Evolutionary conservation across 2,888 invertebrate genomes (phyloP).

Genomic region (Argynnis bischoffii): DNA sequence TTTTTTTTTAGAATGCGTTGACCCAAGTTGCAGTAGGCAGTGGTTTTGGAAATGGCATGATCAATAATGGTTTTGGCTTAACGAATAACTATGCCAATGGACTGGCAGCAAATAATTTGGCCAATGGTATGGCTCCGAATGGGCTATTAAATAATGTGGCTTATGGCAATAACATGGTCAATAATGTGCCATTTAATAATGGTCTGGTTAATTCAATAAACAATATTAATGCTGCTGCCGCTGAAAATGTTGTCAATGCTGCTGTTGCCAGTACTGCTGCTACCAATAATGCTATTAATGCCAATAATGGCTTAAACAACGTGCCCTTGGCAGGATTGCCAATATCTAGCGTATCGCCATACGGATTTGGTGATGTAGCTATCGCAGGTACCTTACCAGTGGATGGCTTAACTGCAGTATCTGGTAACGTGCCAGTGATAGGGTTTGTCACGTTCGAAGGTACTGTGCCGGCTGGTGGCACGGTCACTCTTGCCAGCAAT

Average conservation of each 20-base stretch:
- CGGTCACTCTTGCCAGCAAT: slow-evolving; percentile 61
- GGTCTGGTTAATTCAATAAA: slow-evolving; percentile 17
- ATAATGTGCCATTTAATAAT: slow-evolving; percentile 23
- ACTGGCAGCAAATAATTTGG: slow-evolving; percentile 35
- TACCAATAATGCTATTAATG: slow-evolving; percentile 31
- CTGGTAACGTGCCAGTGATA: slow-evolving; percentile 68
- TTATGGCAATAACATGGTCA: slow-evolving; percentile 23
- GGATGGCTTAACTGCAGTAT: slow-evolving; percentile 58
- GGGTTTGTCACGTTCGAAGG: slow-evolving; percentile 74
- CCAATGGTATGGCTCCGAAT: slow-evolving; percentile 30
- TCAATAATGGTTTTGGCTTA: slow-evolving; percentile 1
- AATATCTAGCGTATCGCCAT: slow-evolving; percentile 40
- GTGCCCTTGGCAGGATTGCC: slow-evolving; percentile 41
- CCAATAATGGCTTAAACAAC: slow-evolving; percentile 34
- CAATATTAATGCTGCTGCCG: slow-evolving; percentile 36
- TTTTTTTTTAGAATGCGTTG: slow-evolving; percentile 45
- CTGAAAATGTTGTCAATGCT: slow-evolving; percentile 36
- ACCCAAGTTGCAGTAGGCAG: slow-evolving; percentile 40
- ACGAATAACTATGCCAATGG: slow-evolving; percentile 26
- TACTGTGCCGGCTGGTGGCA: slow-evolving; percentile 63
- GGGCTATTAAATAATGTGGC: slow-evolving; percentile 23
- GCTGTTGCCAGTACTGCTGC: slow-evolving; percentile 25
- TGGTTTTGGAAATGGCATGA: slow-evolving; percentile 33
- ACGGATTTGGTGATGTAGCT: slow-evolving; percentile 59
- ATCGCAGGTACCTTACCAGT: slow-evolving; percentile 64